Percentiles rank a stretch among this genome's conserved stretches.
Evolutionary conservation across 1,140 invertebrate genomes (phyloP).

Genomic region (Lasaia peninsularis): DNA sequence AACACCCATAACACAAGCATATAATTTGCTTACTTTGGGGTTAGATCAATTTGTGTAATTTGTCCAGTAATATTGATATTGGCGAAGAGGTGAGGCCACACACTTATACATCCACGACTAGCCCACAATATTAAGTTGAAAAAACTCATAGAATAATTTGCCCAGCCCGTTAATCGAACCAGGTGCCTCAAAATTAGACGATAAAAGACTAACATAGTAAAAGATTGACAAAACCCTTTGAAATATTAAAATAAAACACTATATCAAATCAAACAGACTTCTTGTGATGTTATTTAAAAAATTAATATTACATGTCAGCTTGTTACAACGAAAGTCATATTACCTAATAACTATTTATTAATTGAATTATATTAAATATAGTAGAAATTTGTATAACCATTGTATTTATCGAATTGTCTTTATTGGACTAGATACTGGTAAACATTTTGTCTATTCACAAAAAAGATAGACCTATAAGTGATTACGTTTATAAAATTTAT

Average conservation of each 20-base stretch:
- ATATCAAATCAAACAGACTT: background rate
- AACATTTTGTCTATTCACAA: constrained; percentile 49
- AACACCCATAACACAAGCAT: too few species aligned
- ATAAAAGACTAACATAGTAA: background rate
- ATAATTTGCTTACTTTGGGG: too few species aligned
- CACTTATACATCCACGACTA: too few species aligned
- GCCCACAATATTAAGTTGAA: too few species aligned
- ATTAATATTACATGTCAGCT: background rate
- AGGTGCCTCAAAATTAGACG: too few species aligned
- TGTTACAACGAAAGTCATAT: background rate
- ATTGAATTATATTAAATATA: constrained; percentile 42
- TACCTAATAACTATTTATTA: constrained; percentile 35
- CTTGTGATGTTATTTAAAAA: constrained; percentile 4
- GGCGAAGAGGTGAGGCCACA: too few species aligned
- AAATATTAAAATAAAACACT: background rate
- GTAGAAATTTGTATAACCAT: constrained; percentile 33
- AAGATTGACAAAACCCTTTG: background rate
- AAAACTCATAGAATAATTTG: too few species aligned
- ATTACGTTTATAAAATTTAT: constrained; percentile 31
- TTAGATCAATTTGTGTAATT: too few species aligned
- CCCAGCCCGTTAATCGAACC: too few species aligned
- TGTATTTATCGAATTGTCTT: constrained; percentile 49
- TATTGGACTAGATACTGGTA: constrained; percentile 69
- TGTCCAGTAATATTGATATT: too few species aligned
- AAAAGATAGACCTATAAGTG: constrained; percentile 38